These are phyloP conservation scores for Macrotis lagotis DNA, from an alignment of 2,113 vertebrate genomes.

Conservation along the genomic window DNA sequence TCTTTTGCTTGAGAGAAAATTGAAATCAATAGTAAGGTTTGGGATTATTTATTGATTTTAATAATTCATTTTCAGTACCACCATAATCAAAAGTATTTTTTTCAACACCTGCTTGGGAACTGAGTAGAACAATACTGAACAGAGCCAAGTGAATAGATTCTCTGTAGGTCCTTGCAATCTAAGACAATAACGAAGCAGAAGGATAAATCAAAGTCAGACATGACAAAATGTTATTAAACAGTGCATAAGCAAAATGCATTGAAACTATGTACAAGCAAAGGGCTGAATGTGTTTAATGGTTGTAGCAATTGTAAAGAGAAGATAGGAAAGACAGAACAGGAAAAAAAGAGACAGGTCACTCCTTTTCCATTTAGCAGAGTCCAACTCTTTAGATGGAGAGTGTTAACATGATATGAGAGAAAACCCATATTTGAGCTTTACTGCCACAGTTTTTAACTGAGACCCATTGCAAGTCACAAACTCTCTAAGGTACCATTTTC, in stretches of 20 bases:
- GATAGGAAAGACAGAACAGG: not conserved
- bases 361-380: not conserved
- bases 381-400: not conserved
- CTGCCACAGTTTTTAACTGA: not conserved
- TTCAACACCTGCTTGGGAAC: not conserved
- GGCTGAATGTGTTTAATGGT: not conserved
- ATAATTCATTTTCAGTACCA: not conserved
- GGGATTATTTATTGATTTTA: not conserved
- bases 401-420: not conserved
- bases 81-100: not conserved
- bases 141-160: not conserved
- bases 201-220: not conserved
- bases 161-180: not conserved
- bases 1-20: not conserved
- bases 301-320: not conserved
- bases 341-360: not conserved
- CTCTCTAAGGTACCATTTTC: not conserved
- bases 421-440: not conserved
- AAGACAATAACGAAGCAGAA: not conserved
- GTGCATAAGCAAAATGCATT: not conserved
- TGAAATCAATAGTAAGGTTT: not conserved
- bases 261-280: not conserved
- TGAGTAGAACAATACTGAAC: not conserved
- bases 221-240: not conserved
- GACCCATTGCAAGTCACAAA: not conserved